Evolutionary conservation across 1,140 invertebrate genomes (phyloP).

Genomic region (Anoplolepis gracilipes): DNA sequence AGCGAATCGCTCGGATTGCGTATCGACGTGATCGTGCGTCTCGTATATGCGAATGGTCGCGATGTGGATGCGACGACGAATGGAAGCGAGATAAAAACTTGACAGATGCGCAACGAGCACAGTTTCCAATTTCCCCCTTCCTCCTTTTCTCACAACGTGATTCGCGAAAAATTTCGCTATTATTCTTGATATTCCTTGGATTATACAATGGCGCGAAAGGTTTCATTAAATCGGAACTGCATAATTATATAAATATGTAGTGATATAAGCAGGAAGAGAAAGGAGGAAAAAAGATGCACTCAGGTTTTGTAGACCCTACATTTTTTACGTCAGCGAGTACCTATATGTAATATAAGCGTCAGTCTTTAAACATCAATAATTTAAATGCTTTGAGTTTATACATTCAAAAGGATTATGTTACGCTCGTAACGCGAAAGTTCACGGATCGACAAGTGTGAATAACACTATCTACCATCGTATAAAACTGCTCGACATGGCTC

Average conservation of each 20-base stretch:
- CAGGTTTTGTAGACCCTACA: background rate
- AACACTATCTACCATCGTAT: constrained; percentile 49
- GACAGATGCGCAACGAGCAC: background rate
- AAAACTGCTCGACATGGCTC: constrained; percentile 48
- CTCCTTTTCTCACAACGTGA: background rate
- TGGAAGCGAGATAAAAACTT: constrained; percentile 24
- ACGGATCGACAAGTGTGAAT: constrained; percentile 42
- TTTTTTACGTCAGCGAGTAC: background rate
- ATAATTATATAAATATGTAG: background rate
- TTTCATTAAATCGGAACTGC: constrained; percentile 9
- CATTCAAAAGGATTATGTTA: constrained; percentile 4
- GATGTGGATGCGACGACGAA: constrained; percentile 69
- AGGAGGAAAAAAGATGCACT: background rate
- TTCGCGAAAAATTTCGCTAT: constrained; percentile 7
- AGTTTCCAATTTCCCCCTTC: background rate
- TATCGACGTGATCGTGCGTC: constrained; percentile 65
- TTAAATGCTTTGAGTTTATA: background rate
- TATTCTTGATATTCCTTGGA: background rate
- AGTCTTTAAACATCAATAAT: background rate
- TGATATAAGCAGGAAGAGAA: background rate
- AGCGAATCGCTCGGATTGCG: constrained; percentile 68
- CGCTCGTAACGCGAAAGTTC: constrained; percentile 13
- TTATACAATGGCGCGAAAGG: background rate
- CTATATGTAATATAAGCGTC: background rate
- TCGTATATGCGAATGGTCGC: constrained; percentile 30